These are phyloP conservation scores for Catamblyrhynchus diadema DNA, from an alignment of 2,797 vertebrate genomes.

Conservation along the genomic window DNA sequence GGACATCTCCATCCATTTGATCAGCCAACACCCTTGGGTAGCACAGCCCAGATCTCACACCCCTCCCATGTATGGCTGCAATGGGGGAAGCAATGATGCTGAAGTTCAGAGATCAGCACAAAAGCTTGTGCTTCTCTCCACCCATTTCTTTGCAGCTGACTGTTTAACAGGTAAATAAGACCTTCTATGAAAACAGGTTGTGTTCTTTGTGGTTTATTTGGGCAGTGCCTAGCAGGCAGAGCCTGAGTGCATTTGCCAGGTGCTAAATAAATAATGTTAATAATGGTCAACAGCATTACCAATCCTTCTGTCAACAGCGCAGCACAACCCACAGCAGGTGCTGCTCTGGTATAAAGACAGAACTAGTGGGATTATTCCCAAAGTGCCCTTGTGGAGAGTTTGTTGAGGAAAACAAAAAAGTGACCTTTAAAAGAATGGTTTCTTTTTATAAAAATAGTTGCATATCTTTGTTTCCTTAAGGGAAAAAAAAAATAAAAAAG, in stretches of 20 bases:
- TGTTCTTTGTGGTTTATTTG: neutral
- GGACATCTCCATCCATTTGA: neutral
- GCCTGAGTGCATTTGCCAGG: neutral
- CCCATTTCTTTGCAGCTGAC: neutral
- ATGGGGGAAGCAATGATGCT: neutral
- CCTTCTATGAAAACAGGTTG: neutral
- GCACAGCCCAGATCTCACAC: rapidly evolving
- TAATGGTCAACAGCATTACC: neutral
- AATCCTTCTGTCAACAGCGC: neutral
- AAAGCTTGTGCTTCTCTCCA: neutral
- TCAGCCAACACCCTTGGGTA: neutral
- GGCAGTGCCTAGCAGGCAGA: neutral
- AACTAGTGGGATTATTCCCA: neutral
- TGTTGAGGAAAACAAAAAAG: neutral
- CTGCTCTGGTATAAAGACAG: neutral
- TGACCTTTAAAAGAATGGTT: neutral
- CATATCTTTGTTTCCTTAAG: neutral
- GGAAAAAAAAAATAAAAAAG: too few relatives aligned
- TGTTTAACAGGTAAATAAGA: neutral
- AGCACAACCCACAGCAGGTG: neutral
- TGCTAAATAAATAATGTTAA: neutral
- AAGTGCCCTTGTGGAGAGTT: neutral
- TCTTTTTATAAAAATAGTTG: neutral
- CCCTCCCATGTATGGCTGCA: rapidly evolving
- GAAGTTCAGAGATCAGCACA: neutral